Base-by-base conservation (phyloP, 2,797 vertebrate species). In the Dipus sagitta region DNA sequence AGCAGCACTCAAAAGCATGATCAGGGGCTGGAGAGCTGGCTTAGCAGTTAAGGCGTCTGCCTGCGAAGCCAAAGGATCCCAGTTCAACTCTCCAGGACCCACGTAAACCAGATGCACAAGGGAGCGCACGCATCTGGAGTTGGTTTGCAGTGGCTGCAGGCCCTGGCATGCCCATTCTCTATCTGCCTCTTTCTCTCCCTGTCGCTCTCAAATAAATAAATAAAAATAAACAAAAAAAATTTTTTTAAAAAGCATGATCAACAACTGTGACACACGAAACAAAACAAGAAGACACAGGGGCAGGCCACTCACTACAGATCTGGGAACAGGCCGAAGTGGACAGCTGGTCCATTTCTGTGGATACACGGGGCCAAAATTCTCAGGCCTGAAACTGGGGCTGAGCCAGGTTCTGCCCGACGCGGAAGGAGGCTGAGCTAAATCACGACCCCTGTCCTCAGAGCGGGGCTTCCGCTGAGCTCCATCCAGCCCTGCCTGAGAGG, bases 1-100 rank as follows among this genome's bases (percentile, higher is more conserved):
- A 62, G 23, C 10, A 88, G 76, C 20, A 34, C n/a, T 52, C 84
- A 81, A 95, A 85, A 88, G 18, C 21, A 88, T 47, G 47, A 38
- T 38, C 38, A 38, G 38, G 38, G 38, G 38, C 38, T 38, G 38
- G 38, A 38, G 38, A 38, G 38, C 3, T 6, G 38, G 38, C 38
- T 38, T 38, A 38, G 38, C 6, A 6, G 38, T 38, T 38, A 38
- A 38, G 38, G 38, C 38, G 38, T 38, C 38, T 3, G 38, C 38
- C 38, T 38, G 38, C 38, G 38, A 38, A 38, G 38, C 38, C 38
- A 38, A 6, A 38, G 38, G 38, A 38, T 38, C 38, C 38, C 3
- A 6, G 38, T 38, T 38, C 38, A 38, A 38, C 38, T 38, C 38
- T 38, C 38, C 38, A 38, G 38, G 38, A 38, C 38, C 38, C 38